phyloP scores from a whole-genome alignment of 2,888 invertebrate genomes.

The Tiliacea citrago region DNA sequence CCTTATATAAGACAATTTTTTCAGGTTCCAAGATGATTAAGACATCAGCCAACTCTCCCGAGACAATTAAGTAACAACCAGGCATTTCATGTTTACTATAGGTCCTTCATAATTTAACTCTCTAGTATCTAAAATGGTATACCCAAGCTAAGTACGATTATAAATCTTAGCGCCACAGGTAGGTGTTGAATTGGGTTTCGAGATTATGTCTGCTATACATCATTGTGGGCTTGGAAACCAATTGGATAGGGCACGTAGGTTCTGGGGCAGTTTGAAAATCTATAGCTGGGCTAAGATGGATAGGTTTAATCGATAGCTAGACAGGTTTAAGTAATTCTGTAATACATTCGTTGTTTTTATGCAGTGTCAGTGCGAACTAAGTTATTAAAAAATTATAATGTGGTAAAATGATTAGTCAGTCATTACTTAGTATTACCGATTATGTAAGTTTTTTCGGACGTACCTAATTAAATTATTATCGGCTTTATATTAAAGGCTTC shows the following conservation, averaged over 20 bases:
- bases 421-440: neutral
- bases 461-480: too few relatives aligned
- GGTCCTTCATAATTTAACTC: constrained; percentile 26
- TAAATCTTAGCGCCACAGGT: constrained; percentile 58
- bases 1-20: too few relatives aligned
- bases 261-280: constrained; percentile 17
- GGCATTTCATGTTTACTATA: constrained; percentile 11
- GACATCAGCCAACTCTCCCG: neutral
- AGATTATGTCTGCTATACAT: constrained; percentile 56
- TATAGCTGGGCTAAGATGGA: constrained; percentile 4
- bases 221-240: constrained; percentile 50
- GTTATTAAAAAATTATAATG: neutral
- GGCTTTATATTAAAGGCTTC: too few relatives aligned
- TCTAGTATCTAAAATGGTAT: neutral
- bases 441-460: neutral
- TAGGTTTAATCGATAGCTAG: neutral
- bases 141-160: constrained; percentile 32
- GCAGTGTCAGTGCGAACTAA: neutral
- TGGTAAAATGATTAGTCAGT: neutral
- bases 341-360: neutral
- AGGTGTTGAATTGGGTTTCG: constrained; percentile 50
- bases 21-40: neutral
- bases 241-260: constrained; percentile 31
- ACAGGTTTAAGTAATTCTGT: neutral
- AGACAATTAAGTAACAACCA: constrained; percentile 1